Percentiles rank a stretch among this genome's conserved stretches.
Conservation (phyloP, 2,797 vertebrate species). For the Chiroxiphia lanceolata region DNA sequence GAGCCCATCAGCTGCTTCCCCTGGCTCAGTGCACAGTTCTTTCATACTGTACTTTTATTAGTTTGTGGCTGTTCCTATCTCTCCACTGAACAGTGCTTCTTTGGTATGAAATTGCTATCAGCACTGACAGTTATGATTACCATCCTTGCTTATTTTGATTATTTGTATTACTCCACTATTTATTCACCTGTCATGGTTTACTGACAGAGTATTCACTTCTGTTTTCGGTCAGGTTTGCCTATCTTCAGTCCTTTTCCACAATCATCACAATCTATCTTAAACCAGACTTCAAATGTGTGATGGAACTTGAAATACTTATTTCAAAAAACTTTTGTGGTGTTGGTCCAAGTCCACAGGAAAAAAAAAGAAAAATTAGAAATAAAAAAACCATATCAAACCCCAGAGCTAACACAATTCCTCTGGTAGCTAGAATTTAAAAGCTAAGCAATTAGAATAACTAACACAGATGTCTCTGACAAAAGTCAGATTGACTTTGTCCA, state of each 20-base stretch:
- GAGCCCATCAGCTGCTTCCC: neutral
- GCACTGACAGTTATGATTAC: neutral
- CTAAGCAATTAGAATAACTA: neutral
- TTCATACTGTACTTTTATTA: neutral
- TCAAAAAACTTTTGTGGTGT: neutral
- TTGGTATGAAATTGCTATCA: neutral
- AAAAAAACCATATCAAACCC: neutral
- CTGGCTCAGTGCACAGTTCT: neutral
- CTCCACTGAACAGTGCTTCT: neutral
- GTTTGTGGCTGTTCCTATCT: neutral
- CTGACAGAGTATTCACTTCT: neutral
- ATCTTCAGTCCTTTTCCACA: neutral
- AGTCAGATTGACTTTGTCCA: neutral
- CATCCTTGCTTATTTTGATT: neutral
- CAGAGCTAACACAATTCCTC: neutral
- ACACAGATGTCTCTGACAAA: neutral
- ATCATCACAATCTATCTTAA: neutral
- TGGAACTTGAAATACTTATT: neutral
- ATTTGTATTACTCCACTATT: neutral
- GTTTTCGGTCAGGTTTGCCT: neutral
- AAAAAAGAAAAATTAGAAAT: neutral
- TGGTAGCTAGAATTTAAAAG: neutral
- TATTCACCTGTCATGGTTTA: slow-evolving; percentile 2
- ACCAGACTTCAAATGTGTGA: neutral
- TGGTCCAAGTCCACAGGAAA: neutral